Evolutionary conservation across 2,113 vertebrate genomes (phyloP).

Genomic region (Cepphus grylle): DNA sequence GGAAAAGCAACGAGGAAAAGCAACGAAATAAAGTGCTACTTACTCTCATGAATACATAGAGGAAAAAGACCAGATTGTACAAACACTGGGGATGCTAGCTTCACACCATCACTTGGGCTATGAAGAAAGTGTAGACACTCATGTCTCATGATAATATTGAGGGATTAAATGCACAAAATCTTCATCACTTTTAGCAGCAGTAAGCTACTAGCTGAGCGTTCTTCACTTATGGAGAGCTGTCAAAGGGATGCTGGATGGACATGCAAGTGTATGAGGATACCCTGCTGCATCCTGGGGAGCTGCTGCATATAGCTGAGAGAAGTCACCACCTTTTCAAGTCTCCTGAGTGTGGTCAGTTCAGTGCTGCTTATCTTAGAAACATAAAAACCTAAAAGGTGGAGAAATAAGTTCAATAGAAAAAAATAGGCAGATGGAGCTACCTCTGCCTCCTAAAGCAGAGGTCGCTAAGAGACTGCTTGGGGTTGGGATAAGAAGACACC

Average conservation of each 20-base stretch:
- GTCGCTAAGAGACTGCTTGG: not conserved
- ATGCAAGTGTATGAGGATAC: not conserved
- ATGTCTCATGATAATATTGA: not conserved
- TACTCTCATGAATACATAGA: not conserved
- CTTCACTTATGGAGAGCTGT: not conserved
- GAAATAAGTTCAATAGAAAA: not conserved
- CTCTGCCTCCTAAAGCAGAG: not conserved
- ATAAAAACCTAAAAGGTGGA: not conserved
- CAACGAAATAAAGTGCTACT: not conserved
- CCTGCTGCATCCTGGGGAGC: not conserved
- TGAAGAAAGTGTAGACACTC: not conserved
- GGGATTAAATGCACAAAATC: not conserved
- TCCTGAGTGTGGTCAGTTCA: not conserved
- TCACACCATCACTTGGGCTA: not conserved
- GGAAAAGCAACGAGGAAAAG: not conserved
- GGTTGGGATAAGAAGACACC: not conserved
- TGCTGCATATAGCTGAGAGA: not conserved
- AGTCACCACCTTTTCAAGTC: not conserved
- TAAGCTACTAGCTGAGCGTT: not conserved
- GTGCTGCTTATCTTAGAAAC: not conserved
- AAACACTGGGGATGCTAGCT: not conserved
- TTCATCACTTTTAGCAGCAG: not conserved
- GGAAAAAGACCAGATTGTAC: not conserved
- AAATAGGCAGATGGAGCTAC: not conserved
- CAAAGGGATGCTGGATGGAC: not conserved